Base-by-base conservation (phyloP, 2,888 invertebrate species). In the Yponomeuta cagnagella region DNA sequence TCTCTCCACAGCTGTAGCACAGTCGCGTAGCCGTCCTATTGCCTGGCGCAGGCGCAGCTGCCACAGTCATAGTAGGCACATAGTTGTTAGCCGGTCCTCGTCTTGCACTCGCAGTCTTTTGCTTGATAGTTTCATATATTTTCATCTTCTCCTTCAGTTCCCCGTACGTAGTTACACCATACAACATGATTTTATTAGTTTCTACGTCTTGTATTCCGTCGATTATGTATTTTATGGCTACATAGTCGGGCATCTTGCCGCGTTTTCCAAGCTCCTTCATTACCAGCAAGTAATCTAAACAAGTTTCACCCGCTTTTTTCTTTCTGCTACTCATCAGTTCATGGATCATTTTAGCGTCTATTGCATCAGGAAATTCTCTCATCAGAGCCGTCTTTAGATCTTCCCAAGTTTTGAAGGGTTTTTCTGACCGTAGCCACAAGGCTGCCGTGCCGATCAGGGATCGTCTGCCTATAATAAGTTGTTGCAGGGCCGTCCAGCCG, bases 181-280 rank as follows among this genome's bases (percentile, higher is more conserved):
- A 77, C 1, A 76, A 37, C 70, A 78, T 72, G 1, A 70, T 10
- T 70, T 78, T 78, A 48, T 77, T 77, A 0, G n/a, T 23, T 23
- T 76, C 74, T 0, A 37, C 15, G 68, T 77, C 77, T 0, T 4
- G 10, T 8, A 78, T 77, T 1, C 76, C 77, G 10, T 77, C 76
- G 0, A 77, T 72, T 8, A 76, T 76, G 64, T 77, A 77, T 68
- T 77, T 71, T 9, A 77, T 75, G 0, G 76, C 72, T 0, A 76
- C 74, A 69, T 77, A 76, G 58, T 77, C 77, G 0, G 76, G 74
- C 8, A 78, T 69, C 48, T 75, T 77, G 0, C 72, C 77, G 0
- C 76, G 43, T 64, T 72, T 75, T 0, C 75, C 77, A 10, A 77
- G 43, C 31, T 75, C 77, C 37, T 77, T 77, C 76, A 77, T 77